A percentile compares a stretch with the other conserved stretches of the same genome.
These are phyloP conservation scores for Protophormia terraenovae DNA, from an alignment of 2,888 invertebrate genomes.

Conservation along the genomic window DNA sequence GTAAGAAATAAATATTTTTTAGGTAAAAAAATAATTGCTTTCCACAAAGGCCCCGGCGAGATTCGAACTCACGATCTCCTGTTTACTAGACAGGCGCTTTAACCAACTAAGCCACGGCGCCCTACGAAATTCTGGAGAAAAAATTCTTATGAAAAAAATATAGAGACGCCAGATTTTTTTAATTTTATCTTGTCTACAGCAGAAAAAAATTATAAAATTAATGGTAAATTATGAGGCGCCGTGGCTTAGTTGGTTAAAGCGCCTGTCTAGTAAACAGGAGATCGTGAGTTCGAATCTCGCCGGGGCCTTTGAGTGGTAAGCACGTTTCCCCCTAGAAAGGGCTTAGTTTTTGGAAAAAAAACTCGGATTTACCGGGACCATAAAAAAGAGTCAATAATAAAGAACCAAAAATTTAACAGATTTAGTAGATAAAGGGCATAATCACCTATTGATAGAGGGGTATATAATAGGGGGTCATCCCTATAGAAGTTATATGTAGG, in stretches of 20 bases:
- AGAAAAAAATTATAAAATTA: background rate
- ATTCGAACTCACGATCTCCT: slow-evolving; percentile 76
- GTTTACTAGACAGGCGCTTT: slow-evolving; percentile 76
- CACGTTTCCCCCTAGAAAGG: too few species aligned
- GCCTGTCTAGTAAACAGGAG: slow-evolving; percentile 77
- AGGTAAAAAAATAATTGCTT: slow-evolving; percentile 48
- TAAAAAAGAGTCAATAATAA: too few species aligned
- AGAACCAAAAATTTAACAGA: too few species aligned
- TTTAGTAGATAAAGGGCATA: too few species aligned
- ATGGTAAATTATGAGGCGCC: slow-evolving; percentile 41
- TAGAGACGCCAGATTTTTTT: slow-evolving; percentile 2
- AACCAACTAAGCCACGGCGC: slow-evolving; percentile 77
- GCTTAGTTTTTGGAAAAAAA: too few species aligned
- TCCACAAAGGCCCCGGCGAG: slow-evolving; percentile 73
- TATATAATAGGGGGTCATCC: too few species aligned
- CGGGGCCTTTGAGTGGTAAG: slow-evolving; percentile 70
- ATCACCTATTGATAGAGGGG: too few species aligned
- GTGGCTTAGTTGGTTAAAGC: slow-evolving; percentile 75
- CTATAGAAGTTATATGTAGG: too few species aligned
- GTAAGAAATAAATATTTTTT: too few species aligned
- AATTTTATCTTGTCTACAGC: background rate
- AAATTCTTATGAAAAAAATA: background rate
- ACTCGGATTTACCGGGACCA: too few species aligned
- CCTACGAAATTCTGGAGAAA: background rate
- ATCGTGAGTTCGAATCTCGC: slow-evolving; percentile 77